phyloP scores from a whole-genome alignment of 1,140 invertebrate species.

The Leucophenga varia region DNA sequence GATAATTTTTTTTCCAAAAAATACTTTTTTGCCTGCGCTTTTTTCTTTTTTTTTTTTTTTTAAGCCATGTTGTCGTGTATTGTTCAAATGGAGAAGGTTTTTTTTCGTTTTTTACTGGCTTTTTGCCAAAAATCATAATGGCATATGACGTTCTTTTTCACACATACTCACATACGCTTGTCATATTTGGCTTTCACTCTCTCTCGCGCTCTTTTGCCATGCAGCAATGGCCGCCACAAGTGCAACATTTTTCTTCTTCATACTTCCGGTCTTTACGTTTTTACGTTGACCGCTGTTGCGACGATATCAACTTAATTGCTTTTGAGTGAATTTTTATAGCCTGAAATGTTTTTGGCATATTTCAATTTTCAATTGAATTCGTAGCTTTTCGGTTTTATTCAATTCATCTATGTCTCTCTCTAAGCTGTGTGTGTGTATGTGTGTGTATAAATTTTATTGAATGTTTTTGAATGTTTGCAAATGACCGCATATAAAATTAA shows the following conservation, averaged over 20 bases:
- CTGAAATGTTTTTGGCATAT: slow-evolving; percentile 36
- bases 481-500: too few relatives aligned
- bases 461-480: slow-evolving; percentile 5
- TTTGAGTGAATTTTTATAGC: slow-evolving; percentile 45
- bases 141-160: slow-evolving; percentile 23
- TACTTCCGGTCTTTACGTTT: too few relatives aligned
- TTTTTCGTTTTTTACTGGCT: slow-evolving; percentile 23
- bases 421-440: too few relatives aligned
- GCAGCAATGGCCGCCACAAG: slow-evolving; percentile 25
- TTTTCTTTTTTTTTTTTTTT: too few relatives aligned
- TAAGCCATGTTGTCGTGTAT: too few relatives aligned
- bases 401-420: too few relatives aligned
- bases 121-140: slow-evolving; percentile 39
- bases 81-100: too few relatives aligned
- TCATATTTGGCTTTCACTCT: slow-evolving; percentile 1
- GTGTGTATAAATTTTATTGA: slow-evolving; percentile 35
- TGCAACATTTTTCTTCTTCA: too few relatives aligned
- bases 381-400: too few relatives aligned
- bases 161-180: slow-evolving; percentile 14
- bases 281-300: too few relatives aligned
- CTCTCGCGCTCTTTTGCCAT: slow-evolving; percentile 9
- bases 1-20: too few relatives aligned
- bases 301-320: slow-evolving; percentile 39
- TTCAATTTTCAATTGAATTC: slow-evolving; percentile 37
- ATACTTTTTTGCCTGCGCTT: too few relatives aligned